phyloP scores from a whole-genome alignment of 2,888 invertebrate genomes.

The Rhingia rostrata region DNA sequence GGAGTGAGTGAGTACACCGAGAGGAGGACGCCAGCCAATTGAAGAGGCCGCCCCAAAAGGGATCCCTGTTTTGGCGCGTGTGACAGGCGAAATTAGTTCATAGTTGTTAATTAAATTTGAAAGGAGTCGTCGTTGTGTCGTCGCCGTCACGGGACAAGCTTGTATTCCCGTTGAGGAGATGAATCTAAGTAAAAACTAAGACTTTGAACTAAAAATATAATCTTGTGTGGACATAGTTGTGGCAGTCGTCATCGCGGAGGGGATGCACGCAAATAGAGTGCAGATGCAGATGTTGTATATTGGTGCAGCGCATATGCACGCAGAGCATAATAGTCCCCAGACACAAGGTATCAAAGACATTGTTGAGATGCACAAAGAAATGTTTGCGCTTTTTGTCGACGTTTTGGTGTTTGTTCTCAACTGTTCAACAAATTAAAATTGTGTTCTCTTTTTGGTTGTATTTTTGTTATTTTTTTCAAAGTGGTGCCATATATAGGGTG shows the following conservation, averaged over 20 bases:
- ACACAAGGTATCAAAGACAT: constrained; percentile 68
- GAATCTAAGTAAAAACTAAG: constrained; percentile 69
- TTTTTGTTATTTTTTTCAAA: neutral
- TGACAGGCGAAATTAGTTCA: constrained; percentile 81
- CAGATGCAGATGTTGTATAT: constrained; percentile 44
- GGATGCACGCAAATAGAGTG: constrained; percentile 9
- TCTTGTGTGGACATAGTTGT: constrained; percentile 54
- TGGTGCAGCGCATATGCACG: neutral
- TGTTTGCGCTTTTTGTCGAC: constrained; percentile 45
- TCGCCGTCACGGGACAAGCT: constrained; percentile 57
- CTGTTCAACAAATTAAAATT: constrained; percentile 71
- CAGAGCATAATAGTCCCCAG: constrained; percentile 7
- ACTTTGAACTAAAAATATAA: constrained; percentile 71
- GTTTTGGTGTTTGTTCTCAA: constrained; percentile 55
- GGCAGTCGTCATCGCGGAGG: constrained; percentile 63
- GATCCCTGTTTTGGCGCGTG: constrained; percentile 40
- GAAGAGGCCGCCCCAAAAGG: constrained; percentile 42
- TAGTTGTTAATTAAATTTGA: constrained; percentile 82
- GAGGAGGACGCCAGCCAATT: constrained; percentile 37
- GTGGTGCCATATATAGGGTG: too few relatives aligned
- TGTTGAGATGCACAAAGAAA: constrained; percentile 57
- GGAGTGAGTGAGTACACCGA: neutral
- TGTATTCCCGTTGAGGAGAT: constrained; percentile 29
- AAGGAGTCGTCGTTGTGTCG: constrained; percentile 72
- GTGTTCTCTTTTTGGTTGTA: constrained; percentile 20